These are phyloP conservation scores for Tachysurus fulvidraco DNA, from an alignment of 2,113 vertebrate species.

Conservation along the genomic window DNA sequence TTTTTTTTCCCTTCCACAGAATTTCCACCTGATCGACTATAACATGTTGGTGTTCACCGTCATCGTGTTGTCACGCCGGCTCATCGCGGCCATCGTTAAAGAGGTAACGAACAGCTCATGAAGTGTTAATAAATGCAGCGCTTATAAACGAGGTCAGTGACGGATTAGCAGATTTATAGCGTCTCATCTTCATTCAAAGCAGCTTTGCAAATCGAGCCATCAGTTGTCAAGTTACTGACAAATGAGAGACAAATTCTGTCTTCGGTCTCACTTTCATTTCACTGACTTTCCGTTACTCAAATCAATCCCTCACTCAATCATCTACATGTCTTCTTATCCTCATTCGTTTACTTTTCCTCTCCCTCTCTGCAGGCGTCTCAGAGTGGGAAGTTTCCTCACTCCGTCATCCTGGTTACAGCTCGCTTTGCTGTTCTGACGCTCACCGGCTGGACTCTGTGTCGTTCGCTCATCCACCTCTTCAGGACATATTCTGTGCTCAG, in stretches of 20 bases:
- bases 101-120: constrained; percentile 78
- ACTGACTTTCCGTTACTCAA: background rate
- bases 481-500: constrained; percentile 94
- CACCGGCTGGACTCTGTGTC: constrained; percentile 93
- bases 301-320: background rate
- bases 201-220: background rate
- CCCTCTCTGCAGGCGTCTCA: constrained; percentile 84
- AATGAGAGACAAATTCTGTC: background rate
- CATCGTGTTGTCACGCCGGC: constrained; percentile 89
- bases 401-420: constrained; percentile 86
- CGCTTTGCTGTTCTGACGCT: constrained; percentile 94
- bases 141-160: background rate
- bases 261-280: background rate
- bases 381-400: constrained; percentile 91
- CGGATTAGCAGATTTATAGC: background rate
- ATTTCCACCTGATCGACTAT: constrained; percentile 98
- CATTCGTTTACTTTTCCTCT: background rate
- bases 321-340: background rate
- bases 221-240: background rate
- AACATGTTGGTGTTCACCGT: constrained; percentile 94
- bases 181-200: background rate
- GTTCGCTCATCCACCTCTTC: constrained; percentile 94
- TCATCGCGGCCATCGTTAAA: constrained; percentile 93
- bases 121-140: too few relatives aligned
- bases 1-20: constrained; percentile 73